Base-by-base conservation (phyloP, 2,797 vertebrate genomes). In the Anguilla obscura region DNA sequence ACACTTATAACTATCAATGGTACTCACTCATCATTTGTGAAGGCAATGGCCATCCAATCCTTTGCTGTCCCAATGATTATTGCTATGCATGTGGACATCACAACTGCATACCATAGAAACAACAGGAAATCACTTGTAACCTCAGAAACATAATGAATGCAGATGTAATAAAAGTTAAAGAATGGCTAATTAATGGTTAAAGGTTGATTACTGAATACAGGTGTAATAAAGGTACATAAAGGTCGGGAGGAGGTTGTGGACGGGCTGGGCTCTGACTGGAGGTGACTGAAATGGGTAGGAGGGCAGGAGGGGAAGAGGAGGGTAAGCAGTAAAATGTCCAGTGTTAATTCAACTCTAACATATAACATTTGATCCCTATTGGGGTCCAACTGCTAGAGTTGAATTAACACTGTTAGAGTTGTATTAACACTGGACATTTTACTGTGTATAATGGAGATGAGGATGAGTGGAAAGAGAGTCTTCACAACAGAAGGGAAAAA, bases 11-110 rank as follows among this genome's bases (percentile, higher is more conserved):
- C 9, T 1, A 74, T 10, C 69, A 74, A 12, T 12, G 16, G 30
- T 74, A 97, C 98, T 96, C 89, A 98, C 98, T 95, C 91, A 30
- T 98, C 97, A 0, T 82, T 88, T 86, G 97, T 97, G 88, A 98
- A 98, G 87, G 98, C 33, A 21, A 95, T 95, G 0, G 96, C 95
- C 91, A 99, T 92, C 3, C 96, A 54, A 0, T 96, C 87, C 92
- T 94, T 97, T 0, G 95, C 84, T 88, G 93, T 36, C 56, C 93
- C 94, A 48, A 95, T 54, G 5, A 95, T 18, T 74, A 88, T 0
- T 1, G 94, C 87, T 88, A 97, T 40, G 90, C 95, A 86, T n/a
- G 94, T 0, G 30, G 95, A 91, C 58, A 96, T 30, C 0, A 85
- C 92, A 1, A n/a, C 96, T 96, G 93, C 30, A 52, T 24, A 88